These are phyloP conservation scores for Drymonia ruficornis DNA, from an alignment of 2,888 invertebrate species.

Conservation along the genomic window DNA sequence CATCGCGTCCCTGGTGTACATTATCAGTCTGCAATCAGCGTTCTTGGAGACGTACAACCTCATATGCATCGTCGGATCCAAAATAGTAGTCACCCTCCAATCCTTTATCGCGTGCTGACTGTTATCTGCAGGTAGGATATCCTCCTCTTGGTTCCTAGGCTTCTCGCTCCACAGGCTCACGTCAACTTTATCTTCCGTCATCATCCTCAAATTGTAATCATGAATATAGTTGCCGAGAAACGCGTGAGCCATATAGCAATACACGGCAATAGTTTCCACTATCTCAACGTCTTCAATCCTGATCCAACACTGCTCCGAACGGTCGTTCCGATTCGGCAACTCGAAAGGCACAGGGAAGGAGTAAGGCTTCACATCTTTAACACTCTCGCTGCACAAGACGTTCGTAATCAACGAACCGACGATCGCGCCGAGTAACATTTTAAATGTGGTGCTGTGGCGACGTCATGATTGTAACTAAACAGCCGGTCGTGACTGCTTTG, in stretches of 20 bases:
- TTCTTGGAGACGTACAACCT: slow-evolving; percentile 68
- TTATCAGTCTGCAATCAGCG: slow-evolving; percentile 68
- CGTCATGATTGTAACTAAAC: slow-evolving; percentile 75
- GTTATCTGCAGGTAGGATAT: slow-evolving; percentile 42
- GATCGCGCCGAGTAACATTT: slow-evolving; percentile 70
- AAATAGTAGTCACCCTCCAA: slow-evolving; percentile 66
- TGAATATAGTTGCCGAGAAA: slow-evolving; percentile 66
- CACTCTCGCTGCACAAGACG: slow-evolving; percentile 42
- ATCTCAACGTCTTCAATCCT: slow-evolving; percentile 71
- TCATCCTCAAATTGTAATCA: slow-evolving; percentile 71
- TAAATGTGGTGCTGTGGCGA: slow-evolving; percentile 66
- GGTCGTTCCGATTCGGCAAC: slow-evolving; percentile 71
- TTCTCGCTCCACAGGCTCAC: slow-evolving; percentile 71
- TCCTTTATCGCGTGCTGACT: slow-evolving; percentile 51
- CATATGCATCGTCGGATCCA: slow-evolving; percentile 65
- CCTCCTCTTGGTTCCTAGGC: slow-evolving; percentile 47
- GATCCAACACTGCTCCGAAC: slow-evolving; percentile 74
- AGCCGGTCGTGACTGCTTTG: slow-evolving; percentile 58
- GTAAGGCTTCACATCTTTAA: slow-evolving; percentile 50
- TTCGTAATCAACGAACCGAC: slow-evolving; percentile 40
- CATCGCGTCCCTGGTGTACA: slow-evolving; percentile 72
- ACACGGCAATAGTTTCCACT: slow-evolving; percentile 64
- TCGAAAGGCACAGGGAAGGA: slow-evolving; percentile 70
- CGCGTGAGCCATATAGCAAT: slow-evolving; percentile 63
- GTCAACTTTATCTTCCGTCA: slow-evolving; percentile 68